phyloP scores from a whole-genome alignment of 2,113 vertebrate species.

The Ciconia boyciana region DNA sequence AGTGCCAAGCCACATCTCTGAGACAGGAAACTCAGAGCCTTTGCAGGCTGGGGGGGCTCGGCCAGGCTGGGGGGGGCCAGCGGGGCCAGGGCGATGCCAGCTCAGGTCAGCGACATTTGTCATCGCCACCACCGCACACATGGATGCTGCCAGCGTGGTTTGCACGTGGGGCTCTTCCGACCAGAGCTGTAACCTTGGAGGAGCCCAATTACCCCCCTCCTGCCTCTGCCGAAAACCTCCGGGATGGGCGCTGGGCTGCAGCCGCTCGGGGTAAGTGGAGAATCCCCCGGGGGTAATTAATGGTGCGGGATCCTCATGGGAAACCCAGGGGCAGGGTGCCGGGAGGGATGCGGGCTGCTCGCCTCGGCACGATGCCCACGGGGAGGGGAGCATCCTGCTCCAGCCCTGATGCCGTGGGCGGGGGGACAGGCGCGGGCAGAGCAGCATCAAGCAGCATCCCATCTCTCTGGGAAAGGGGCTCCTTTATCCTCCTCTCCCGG shows the following conservation, averaged over 20 bases:
- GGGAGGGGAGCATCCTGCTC: neutral
- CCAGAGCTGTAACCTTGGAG: neutral
- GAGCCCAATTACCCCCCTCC: neutral
- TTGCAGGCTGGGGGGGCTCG: neutral
- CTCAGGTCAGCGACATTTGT: slow-evolving; percentile 66
- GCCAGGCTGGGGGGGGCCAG: neutral
- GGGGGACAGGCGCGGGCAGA: neutral
- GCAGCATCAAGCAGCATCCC: neutral
- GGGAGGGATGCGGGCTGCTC: neutral
- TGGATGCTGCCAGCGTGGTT: neutral
- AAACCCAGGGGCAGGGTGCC: fast-evolving
- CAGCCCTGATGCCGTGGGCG: fast-evolving
- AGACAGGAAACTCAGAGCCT: neutral
- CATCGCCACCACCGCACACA: neutral
- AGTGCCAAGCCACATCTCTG: neutral
- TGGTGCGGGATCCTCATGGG: fast-evolving
- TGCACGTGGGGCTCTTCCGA: neutral
- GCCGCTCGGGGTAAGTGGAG: neutral
- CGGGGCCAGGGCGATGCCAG: neutral
- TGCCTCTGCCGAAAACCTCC: neutral
- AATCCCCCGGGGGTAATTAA: neutral
- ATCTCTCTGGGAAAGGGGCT: too few relatives aligned
- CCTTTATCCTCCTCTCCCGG: neutral
- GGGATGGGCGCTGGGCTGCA: too few relatives aligned
- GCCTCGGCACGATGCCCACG: fast-evolving